Evolutionary conservation across 1,140 invertebrate species (phyloP).

Genomic region (Cepaea nemoralis): DNA sequence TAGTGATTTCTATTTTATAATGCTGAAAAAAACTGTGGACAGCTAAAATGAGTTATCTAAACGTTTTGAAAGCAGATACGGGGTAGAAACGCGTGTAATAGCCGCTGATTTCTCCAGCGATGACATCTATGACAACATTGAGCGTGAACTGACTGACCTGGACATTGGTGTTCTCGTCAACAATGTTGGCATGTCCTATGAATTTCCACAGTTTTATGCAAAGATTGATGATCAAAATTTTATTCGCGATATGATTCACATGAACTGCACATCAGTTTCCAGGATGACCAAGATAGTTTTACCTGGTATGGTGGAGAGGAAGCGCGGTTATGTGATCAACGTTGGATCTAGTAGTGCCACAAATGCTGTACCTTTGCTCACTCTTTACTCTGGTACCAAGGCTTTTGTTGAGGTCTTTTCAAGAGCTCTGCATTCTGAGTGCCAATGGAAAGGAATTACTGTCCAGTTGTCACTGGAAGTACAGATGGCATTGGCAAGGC

Average conservation of each 20-base stretch:
- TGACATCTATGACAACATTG: conserved; percentile 83
- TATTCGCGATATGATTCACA: conserved; percentile 77
- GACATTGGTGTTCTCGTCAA: conserved; percentile 86
- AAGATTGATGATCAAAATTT: conserved; percentile 58
- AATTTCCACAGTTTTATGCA: conserved; percentile 81
- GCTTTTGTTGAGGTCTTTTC: conserved; percentile 89
- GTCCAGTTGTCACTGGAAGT: conserved; percentile 84
- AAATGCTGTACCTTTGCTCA: conserved; percentile 85
- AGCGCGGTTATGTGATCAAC: conserved; percentile 91
- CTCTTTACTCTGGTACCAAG: conserved; percentile 91
- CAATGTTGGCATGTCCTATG: conserved; percentile 70
- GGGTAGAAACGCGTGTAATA: conserved; percentile 85
- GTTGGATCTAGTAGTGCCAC: conserved; percentile 87
- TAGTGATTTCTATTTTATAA: too few species aligned
- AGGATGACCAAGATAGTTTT: conserved; percentile 88
- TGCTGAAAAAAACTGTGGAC: too few species aligned
- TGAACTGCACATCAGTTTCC: conserved; percentile 82
- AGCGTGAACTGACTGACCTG: conserved; percentile 80
- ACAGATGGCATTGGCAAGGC: conserved; percentile 93
- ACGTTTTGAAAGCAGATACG: conserved; percentile 78
- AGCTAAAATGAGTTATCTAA: too few species aligned
- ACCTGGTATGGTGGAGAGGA: conserved; percentile 88
- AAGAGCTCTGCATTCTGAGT: conserved; percentile 84
- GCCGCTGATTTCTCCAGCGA: conserved; percentile 85
- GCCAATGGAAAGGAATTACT: conserved; percentile 82